Conservation (phyloP, 2,888 invertebrate species). For the Oxytorus armatus region DNA sequence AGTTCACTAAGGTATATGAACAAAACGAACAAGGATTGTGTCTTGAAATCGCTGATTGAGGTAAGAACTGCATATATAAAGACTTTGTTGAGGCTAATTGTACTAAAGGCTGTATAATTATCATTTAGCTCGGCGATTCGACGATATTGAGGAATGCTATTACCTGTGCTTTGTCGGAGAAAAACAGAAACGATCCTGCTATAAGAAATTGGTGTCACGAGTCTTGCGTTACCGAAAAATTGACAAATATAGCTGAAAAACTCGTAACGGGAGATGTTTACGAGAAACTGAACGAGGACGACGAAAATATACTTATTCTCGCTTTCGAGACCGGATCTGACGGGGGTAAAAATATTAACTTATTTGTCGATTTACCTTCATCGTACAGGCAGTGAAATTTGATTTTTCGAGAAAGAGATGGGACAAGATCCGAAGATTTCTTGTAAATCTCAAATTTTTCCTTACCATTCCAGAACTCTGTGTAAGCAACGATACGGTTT, state of each 20-base stretch:
- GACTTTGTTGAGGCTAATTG: no score
- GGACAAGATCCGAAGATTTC: background rate
- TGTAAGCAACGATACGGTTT: constrained; percentile 82
- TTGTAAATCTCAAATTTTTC: background rate
- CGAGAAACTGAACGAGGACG: constrained; percentile 64
- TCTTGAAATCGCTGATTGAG: constrained; percentile 86
- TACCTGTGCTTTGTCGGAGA: constrained; percentile 83
- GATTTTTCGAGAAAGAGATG: background rate
- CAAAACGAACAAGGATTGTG: constrained; percentile 85
- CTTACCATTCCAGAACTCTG: constrained; percentile 82
- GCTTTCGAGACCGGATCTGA: constrained; percentile 78
- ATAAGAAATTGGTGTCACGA: constrained; percentile 85
- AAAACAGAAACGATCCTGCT: constrained; percentile 82
- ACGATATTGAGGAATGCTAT: constrained; percentile 73
- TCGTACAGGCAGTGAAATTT: background rate
- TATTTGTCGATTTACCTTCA: constrained; percentile 6
- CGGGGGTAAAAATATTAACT: constrained; percentile 81
- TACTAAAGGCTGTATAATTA: no score
- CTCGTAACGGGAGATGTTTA: constrained; percentile 67
- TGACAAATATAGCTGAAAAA: constrained; percentile 81
- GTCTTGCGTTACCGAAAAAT: constrained; percentile 82
- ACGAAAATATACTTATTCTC: constrained; percentile 74
- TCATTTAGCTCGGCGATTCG: constrained; percentile 73
- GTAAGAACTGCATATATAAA: no score
- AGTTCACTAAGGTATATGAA: constrained; percentile 86